Evolutionary conservation across 1,140 invertebrate species (phyloP).

Genomic region (Drosophila yakuba): DNA sequence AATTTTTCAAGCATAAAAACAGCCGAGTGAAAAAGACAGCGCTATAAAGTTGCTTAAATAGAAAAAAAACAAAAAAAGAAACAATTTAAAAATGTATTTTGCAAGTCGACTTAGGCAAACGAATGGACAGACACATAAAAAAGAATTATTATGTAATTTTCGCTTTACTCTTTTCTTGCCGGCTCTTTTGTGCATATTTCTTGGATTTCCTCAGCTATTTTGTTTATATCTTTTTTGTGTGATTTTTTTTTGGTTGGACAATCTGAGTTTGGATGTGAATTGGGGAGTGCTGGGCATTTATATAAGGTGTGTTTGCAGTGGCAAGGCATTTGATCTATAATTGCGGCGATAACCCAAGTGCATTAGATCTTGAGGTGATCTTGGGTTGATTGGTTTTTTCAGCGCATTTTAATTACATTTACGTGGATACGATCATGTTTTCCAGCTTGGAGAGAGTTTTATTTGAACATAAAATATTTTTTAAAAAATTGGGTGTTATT

Average conservation of each 20-base stretch:
- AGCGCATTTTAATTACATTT: slow-evolving; percentile 24
- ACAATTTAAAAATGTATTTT: slow-evolving; percentile 57
- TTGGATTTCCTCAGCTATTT: slow-evolving; percentile 44
- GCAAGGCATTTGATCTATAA: slow-evolving; percentile 34
- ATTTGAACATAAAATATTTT: too few relatives aligned
- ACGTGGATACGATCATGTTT: too few relatives aligned
- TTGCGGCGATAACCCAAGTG: slow-evolving; percentile 7
- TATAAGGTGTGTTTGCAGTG: slow-evolving; percentile 43
- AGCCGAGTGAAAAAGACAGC: slow-evolving; percentile 34
- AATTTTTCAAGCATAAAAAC: slow-evolving; percentile 83
- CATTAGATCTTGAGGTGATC: slow-evolving; percentile 33
- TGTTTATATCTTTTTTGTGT: slow-evolving; percentile 2
- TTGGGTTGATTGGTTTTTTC: slow-evolving; percentile 32
- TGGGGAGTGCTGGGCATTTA: slow-evolving; percentile 43
- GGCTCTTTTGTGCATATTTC: slow-evolving; percentile 48
- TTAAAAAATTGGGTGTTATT: too few relatives aligned
- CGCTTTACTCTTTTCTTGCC: slow-evolving; percentile 34
- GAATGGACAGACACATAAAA: slow-evolving; percentile 65
- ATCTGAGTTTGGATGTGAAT: slow-evolving; percentile 20
- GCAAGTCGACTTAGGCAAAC: slow-evolving; percentile 47
- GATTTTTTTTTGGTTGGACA: slow-evolving; percentile 39
- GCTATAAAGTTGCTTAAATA: slow-evolving; percentile 46
- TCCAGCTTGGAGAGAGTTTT: not conserved
- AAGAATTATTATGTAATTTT: slow-evolving; percentile 81
- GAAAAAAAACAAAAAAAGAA: slow-evolving; percentile 18